Evolutionary conservation across 2,888 invertebrate species (phyloP).

Genomic region (Lasioglossum lativentre): DNA sequence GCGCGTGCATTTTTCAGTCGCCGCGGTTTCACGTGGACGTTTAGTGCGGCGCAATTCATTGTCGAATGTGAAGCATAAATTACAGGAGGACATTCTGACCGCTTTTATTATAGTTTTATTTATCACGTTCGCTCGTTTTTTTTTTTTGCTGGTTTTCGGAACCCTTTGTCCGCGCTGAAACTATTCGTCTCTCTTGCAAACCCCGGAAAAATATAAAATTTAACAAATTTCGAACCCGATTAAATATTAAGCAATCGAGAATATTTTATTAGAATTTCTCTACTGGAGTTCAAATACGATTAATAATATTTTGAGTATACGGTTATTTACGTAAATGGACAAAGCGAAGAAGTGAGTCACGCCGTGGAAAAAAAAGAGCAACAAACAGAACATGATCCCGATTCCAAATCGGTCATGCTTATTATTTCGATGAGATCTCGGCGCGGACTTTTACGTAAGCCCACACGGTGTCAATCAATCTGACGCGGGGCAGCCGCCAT

Average conservation of each 20-base stretch:
- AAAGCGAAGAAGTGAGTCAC: not conserved
- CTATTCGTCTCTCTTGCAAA: not conserved
- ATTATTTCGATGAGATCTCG: slow-evolving; percentile 42
- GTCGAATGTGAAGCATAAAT: slow-evolving; percentile 18
- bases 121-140: not conserved
- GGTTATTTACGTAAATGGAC: not conserved
- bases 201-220: not conserved
- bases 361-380: not conserved
- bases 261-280: no score
- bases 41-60: slow-evolving; percentile 5
- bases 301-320: not conserved
- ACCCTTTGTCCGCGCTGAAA: not conserved
- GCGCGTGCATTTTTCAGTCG: slow-evolving; percentile 15
- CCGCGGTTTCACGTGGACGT: slow-evolving; percentile 10
- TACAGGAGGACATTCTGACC: not conserved
- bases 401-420: slow-evolving; percentile 46
- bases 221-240: no score
- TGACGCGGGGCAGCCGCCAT: slow-evolving; percentile 42
- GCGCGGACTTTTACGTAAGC: slow-evolving; percentile 51
- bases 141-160: not conserved
- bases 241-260: no score
- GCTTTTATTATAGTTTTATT: slow-evolving; percentile 5
- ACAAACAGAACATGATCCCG: slow-evolving; percentile 24
- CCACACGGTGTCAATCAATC: slow-evolving; percentile 49
- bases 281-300: no score